Base-by-base conservation (phyloP, 2,888 invertebrate species). In the Laspeyria flexula region DNA sequence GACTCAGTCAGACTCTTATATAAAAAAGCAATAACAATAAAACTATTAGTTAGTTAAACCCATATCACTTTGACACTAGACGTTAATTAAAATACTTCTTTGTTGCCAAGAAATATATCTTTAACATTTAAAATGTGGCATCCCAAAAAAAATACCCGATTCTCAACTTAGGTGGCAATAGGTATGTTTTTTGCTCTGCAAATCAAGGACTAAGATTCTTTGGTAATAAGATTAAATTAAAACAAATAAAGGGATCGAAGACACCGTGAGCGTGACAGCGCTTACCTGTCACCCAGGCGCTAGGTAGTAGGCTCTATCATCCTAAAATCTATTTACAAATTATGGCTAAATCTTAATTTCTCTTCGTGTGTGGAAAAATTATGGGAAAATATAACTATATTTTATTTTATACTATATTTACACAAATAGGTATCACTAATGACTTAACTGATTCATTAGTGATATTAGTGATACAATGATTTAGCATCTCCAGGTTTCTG, bases 41-140 rank as follows among this genome's bases (percentile, higher is more conserved):
- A 43, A 52, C 52, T 40, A 50, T 60, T 60, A 40, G 43, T 48
- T 65, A 43, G 53, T 43, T 68, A 37, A 65, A 69, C 67, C 67
- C 60, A 65, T 55, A 69, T 67, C 67, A 69, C 9, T 48, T 66
- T 57, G 69, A 67, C 66, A 69, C 65, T 65, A 65, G 69, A 37
- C 57, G 35, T 52, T 67, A 60, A 67, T 67, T 69, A 69, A 67
- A 69, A 69, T 69, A 63, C 65, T 54, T 69, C 69, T 55, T 55
- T 57, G 69, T 65, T 44, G 43, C 45, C 41, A 34, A 60, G 41
- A 54, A 52, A 59, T 50, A 57, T 43, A 40, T 47, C 52, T 45
- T 43, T 42, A 39, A 47, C 40, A 39, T 35, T 48, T 49, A 48
- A 52, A 59, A 48, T 62, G 43, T 60, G 53, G 67, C 59, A 69